Percentiles rank a stretch among this genome's conserved stretches.
phyloP scores from a whole-genome alignment of 2,888 invertebrate species.

The Tenthredo scrophulariae region DNA sequence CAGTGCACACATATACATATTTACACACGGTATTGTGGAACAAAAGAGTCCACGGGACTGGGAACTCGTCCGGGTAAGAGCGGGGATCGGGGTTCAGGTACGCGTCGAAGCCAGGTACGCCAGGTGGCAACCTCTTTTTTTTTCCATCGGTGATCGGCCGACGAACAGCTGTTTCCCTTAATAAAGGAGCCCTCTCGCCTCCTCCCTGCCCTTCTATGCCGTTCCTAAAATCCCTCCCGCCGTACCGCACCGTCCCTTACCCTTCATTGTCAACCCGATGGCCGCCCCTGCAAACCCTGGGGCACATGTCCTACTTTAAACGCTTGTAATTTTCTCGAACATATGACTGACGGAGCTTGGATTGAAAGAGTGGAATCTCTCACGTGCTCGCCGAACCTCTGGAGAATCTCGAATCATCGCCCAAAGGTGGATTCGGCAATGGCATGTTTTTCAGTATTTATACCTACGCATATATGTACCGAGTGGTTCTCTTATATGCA shows the following conservation, averaged over 20 bases:
- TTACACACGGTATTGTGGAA: slow-evolving; percentile 31
- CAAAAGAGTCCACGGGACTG: slow-evolving; percentile 48
- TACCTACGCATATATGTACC: not conserved
- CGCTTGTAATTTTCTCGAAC: slow-evolving; percentile 38
- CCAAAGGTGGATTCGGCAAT: not conserved
- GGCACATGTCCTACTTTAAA: slow-evolving; percentile 52
- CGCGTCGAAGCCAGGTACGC: slow-evolving; percentile 74
- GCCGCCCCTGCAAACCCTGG: slow-evolving; percentile 54
- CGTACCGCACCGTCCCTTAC: not conserved
- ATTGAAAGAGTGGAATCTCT: slow-evolving; percentile 3
- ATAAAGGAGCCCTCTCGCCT: slow-evolving; percentile 65
- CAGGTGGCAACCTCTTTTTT: slow-evolving; percentile 76
- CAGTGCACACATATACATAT: not conserved
- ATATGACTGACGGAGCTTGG: slow-evolving; percentile 38
- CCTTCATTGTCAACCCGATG: slow-evolving; percentile 71
- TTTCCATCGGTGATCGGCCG: slow-evolving; percentile 64
- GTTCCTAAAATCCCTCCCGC: slow-evolving; percentile 19
- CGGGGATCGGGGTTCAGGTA: slow-evolving; percentile 65
- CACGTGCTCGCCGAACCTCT: not conserved
- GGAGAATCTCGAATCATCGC: not conserved
- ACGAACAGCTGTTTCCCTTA: slow-evolving; percentile 77
- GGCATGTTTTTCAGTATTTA: not conserved
- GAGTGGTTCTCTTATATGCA: not conserved
- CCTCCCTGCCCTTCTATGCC: slow-evolving; percentile 23
- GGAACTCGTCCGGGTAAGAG: slow-evolving; percentile 45